phyloP scores from a whole-genome alignment of 2,797 vertebrate species.

The Synaphobranchus kaupii region DNA sequence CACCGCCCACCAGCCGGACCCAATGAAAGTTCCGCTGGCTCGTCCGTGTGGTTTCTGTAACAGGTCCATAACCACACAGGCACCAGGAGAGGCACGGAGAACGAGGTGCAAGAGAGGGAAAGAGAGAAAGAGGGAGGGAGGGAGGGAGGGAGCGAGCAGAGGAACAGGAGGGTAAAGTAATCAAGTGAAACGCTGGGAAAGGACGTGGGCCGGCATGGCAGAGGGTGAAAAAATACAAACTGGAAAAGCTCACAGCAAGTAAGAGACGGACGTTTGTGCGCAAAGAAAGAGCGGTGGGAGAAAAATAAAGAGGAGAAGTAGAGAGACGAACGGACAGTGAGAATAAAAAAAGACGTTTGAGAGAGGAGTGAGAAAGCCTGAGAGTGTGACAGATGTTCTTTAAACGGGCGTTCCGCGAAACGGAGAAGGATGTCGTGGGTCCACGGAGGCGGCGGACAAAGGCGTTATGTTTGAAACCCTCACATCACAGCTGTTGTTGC shows the following conservation, averaged over 20 bases:
- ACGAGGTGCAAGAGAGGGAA: neutral
- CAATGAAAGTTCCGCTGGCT: conserved; percentile 71
- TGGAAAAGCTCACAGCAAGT: neutral
- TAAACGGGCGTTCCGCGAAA: neutral
- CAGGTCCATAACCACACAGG: conserved; percentile 33
- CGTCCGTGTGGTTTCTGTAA: conserved; percentile 51
- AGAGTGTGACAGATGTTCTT: neutral
- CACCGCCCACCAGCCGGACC: conserved; percentile 69
- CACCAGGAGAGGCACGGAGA: conserved; percentile 20
- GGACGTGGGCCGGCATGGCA: conserved; percentile 2
- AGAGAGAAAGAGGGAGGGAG: neutral
- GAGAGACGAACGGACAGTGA: neutral
- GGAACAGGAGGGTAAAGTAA: neutral
- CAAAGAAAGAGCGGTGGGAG: neutral
- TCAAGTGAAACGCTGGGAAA: neutral
- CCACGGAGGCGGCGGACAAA: neutral
- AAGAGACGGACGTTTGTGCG: neutral
- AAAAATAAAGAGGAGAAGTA: neutral
- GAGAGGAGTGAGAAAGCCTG: neutral
- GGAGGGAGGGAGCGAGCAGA: conserved; percentile 10
- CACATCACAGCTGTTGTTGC: conserved; percentile 20
- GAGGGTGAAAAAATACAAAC: neutral
- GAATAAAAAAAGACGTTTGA: neutral
- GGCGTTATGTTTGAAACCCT: conserved; percentile 12
- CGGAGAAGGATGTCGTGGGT: neutral